Evolutionary conservation across 2,888 invertebrate species (phyloP), one percentile per base, ranked within the genome.

Genomic region (Tuta absoluta): DNA sequence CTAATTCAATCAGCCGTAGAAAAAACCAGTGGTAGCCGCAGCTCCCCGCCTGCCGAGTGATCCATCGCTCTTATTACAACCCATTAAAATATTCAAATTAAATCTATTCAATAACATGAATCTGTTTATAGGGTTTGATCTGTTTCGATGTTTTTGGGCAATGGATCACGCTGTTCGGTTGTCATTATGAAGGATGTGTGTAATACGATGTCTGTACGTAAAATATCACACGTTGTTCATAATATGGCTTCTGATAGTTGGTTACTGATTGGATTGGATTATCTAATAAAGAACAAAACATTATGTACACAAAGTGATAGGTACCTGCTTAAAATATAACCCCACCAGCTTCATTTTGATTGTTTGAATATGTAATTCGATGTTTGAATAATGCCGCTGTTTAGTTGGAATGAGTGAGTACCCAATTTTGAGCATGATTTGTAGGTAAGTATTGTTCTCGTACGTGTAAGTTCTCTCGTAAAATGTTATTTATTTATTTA

Each of bases 1-100:
- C 79, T 84, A 87, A 88, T 88, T 88, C 80, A 87, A 88, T 87
- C 86, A 86, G 65, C 70, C 72, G 10, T 24, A 53, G 74, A 74
- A 76, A 75, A 74, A 63, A 70, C 67, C 65, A 65, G 62, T 81
- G 80, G 87, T 87, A 87, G 89, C 86, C 70, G 87, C 86, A 87
- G 89, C 86, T 70, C 73, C 76, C 72, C 75, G 67, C 80, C 79
- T 70, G 71, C 71, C 17, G 81, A 67, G 82, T 86, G 87, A 87
- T 85, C 70, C 75, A 87, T 86, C 49, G 68, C 64, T 53, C 65
- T 71, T 74, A 73, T 75, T 74, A 73, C 65, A 62, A 70, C 70
- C 66, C 59, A 64, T 72, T 73, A 70, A 72, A 76, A 75, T 75
- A 73, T 72, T 71, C 62, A 65, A 70, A 74, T 77, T 71, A 66